Conservation (phyloP, 2,113 vertebrate genomes). For the Monarcha castaneiventris region DNA sequence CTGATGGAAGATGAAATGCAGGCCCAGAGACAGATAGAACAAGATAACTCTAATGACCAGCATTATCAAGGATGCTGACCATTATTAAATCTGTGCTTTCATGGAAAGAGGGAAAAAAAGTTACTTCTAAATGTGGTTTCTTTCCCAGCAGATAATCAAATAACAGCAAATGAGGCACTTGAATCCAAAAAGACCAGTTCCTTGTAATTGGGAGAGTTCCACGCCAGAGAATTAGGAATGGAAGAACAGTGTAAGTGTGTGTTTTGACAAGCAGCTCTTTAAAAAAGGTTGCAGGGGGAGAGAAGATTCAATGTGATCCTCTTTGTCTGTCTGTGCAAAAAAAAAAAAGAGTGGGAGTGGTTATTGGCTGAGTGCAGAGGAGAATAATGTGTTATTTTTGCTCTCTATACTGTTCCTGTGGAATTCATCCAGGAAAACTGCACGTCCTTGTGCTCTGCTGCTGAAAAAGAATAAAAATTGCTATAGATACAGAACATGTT, state of each 20-base stretch:
- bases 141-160: neutral
- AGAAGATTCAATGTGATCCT: neutral
- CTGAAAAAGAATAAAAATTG: neutral
- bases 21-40: neutral
- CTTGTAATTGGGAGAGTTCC: neutral
- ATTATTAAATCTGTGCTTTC: constrained; percentile 8
- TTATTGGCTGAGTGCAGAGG: neutral
- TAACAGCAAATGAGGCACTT: neutral
- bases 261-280: neutral
- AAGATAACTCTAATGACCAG: neutral
- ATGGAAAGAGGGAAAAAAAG: neutral
- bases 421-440: neutral
- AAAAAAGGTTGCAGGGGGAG: neutral
- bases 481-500: neutral
- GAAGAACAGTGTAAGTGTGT: neutral
- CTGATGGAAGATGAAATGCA: neutral
- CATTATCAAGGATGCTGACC: neutral
- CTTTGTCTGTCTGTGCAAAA: neutral
- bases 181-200: neutral
- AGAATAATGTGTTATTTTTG: neutral
- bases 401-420: neutral
- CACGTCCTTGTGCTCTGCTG: neutral
- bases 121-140: neutral
- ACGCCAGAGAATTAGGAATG: neutral
- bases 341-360: neutral